Base-by-base conservation (phyloP, 2,888 invertebrate species). In the Clepsis dumicolana region DNA sequence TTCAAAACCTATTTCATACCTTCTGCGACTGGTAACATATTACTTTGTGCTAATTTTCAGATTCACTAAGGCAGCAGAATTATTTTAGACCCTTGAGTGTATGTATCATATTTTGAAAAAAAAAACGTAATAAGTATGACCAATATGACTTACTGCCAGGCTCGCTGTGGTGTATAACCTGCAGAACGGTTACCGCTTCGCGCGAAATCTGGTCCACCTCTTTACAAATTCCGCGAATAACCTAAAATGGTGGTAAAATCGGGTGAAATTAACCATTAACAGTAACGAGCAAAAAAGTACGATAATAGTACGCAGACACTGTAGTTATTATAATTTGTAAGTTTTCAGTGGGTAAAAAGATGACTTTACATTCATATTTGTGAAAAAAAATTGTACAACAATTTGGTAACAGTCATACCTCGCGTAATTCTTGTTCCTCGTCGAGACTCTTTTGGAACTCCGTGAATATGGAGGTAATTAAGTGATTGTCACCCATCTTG, bases 201-300 rank as follows among this genome's bases (percentile, higher is more conserved):
- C 98, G 94, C 0, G 96, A 95, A 71, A 94, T 93, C 77, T 97
- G 96, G 77, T 98, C 98, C 54, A 98, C 94, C 77, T 97, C 96
- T 80, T 95, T 95, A 60, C 96, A 96, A 64, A 95, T 94, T 54
- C 87, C 91, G n/a, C 96, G 94, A 69, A 97, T 96, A 87, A 94
- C 94, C 96, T 96, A 79, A 48, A 83, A 84, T 21, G 14, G 54
- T 25, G 16, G 1, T 3, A 7, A 62, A 61, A 32, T 52, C 41
- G 14, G 24, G 10, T 25, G 1, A 38, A 62, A 32, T n/a, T 32
- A 5, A 4, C 1, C 14, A 21, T n/a, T 14, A 14, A 0, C 3
- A 27, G 18, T n/a, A 35, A 2, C 29, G 12, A 10, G 8, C 7
- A 12, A 44, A 38, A 21, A 56, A 25, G 3, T 24, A 10, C 0